Evolutionary conservation across 2,797 vertebrate species (phyloP).

Genomic region (Mareca strepera): DNA sequence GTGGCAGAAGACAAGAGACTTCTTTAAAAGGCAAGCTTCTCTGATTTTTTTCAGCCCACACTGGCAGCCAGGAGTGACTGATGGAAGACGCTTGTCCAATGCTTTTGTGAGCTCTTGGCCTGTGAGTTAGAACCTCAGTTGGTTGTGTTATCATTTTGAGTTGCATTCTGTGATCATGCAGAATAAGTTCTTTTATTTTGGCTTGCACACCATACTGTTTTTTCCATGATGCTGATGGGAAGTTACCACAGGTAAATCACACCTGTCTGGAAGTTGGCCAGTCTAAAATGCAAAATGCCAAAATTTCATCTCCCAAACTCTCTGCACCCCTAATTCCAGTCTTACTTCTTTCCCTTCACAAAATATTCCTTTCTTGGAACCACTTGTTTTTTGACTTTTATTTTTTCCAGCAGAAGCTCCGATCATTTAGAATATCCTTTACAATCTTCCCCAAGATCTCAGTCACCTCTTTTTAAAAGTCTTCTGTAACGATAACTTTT

Average conservation of each 20-base stretch:
- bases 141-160: neutral
- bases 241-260: neutral
- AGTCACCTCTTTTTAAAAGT: neutral
- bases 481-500: neutral
- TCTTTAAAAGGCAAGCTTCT: neutral
- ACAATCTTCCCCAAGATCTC: neutral
- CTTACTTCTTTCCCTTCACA: neutral
- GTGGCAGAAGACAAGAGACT: accelerated
- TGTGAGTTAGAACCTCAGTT: neutral
- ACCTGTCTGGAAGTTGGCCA: neutral
- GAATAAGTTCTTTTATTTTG: neutral
- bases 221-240: neutral
- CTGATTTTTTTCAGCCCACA: neutral
- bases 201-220: neutral
- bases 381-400: neutral
- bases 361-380: neutral
- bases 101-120: neutral
- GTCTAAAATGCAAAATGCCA: neutral
- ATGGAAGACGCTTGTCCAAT: neutral
- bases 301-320: neutral
- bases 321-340: neutral
- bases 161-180: neutral
- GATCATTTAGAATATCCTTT: neutral
- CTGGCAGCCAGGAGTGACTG: neutral
- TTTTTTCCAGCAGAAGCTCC: neutral